Conservation (phyloP, 2,888 invertebrate genomes). For the Branchipolynoe longqiensis region DNA sequence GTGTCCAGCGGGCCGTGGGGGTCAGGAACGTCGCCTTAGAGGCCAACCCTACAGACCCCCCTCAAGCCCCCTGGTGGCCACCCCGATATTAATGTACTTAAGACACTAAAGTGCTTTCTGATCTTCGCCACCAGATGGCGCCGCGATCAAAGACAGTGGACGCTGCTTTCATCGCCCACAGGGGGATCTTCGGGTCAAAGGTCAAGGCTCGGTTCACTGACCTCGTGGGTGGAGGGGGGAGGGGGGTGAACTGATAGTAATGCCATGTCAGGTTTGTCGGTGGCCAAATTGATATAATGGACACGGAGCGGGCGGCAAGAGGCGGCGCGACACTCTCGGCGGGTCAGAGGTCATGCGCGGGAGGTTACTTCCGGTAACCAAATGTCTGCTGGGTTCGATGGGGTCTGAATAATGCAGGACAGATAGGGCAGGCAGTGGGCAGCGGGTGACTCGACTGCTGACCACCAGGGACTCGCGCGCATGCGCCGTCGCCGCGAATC, state of each 20-base stretch:
- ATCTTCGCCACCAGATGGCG: constrained; percentile 47
- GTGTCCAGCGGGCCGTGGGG: constrained; percentile 9
- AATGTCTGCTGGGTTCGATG: constrained; percentile 38
- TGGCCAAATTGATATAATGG: constrained; percentile 51
- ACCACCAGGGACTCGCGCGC: constrained; percentile 15
- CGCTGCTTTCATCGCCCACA: constrained; percentile 49
- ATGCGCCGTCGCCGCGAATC: not conserved
- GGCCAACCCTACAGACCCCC: constrained; percentile 23
- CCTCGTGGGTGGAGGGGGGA: too few species aligned
- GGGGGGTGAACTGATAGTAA: constrained; percentile 44
- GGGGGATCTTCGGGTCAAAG: constrained; percentile 42
- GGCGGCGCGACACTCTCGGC: constrained; percentile 27
- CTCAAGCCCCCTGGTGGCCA: constrained; percentile 14
- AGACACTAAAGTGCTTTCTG: constrained; percentile 31
- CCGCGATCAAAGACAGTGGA: constrained; percentile 46
- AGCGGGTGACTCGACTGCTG: constrained; percentile 10
- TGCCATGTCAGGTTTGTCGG: constrained; percentile 44
- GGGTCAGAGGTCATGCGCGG: constrained; percentile 40
- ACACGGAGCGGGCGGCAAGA: constrained; percentile 45
- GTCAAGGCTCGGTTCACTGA: constrained; percentile 33
- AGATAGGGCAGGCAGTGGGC: constrained; percentile 24
- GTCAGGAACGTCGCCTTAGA: constrained; percentile 9
- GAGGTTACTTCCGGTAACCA: constrained; percentile 49
- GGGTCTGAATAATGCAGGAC: constrained; percentile 50
- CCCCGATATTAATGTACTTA: constrained; percentile 40